Evolutionary conservation across 2,888 invertebrate genomes (phyloP).

Genomic region (Napeogenes inachia): DNA sequence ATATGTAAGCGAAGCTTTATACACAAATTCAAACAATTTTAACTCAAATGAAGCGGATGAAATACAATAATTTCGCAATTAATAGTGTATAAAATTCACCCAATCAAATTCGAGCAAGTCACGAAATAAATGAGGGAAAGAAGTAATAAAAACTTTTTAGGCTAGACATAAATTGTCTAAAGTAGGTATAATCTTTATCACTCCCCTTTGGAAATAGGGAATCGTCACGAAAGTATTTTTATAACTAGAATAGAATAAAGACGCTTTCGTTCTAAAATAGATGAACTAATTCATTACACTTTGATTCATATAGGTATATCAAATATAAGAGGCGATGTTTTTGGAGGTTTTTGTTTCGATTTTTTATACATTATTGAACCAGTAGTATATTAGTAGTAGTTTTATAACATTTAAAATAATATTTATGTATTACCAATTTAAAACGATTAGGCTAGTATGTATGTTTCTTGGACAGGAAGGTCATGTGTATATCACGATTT

Average conservation of each 20-base stretch:
- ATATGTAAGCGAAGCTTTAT: no score
- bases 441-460: neutral
- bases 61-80: no score
- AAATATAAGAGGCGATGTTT: no score
- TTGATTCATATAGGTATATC: no score
- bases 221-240: slow-evolving; percentile 12
- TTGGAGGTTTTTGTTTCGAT: no score
- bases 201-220: slow-evolving; percentile 17
- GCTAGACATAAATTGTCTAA: slow-evolving; percentile 13
- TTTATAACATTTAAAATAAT: no score
- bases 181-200: slow-evolving; percentile 11
- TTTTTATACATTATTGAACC: no score
- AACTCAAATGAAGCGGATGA: no score
- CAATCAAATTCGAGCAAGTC: slow-evolving; percentile 18
- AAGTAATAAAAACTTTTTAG: slow-evolving; percentile 22
- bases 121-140: slow-evolving; percentile 19
- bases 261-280: neutral
- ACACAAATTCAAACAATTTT: no score
- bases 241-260: neutral
- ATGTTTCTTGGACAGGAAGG: slow-evolving; percentile 13
- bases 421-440: no score
- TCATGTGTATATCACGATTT: slow-evolving; percentile 51
- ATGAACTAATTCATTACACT: neutral
- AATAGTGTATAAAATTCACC: neutral
- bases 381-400: no score